Percentiles rank a stretch among this genome's conserved stretches.
phyloP scores from a whole-genome alignment of 2,797 vertebrate species.

The Clarias pachynema region DNA sequence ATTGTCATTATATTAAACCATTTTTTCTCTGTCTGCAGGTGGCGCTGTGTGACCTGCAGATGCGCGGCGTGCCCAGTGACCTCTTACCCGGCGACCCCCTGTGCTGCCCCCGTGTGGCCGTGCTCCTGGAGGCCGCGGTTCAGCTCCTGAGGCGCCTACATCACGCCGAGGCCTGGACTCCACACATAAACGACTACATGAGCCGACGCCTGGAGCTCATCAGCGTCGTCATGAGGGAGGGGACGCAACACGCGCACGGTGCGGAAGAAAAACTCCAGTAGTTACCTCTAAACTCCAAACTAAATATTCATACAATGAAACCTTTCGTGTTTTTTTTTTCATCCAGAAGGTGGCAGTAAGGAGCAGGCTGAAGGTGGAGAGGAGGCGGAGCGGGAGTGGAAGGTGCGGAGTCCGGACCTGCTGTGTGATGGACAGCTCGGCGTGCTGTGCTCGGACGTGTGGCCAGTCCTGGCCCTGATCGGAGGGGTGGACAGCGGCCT shows the following conservation, averaged over 20 bases:
- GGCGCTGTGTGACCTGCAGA: slow-evolving; percentile 78
- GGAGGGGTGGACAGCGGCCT: slow-evolving; percentile 82
- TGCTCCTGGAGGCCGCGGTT: slow-evolving; percentile 77
- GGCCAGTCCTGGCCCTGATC: slow-evolving; percentile 80
- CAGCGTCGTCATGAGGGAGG: slow-evolving; percentile 72
- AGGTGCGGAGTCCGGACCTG: slow-evolving; percentile 54
- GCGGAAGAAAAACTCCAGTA: not conserved
- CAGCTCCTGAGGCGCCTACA: slow-evolving; percentile 77
- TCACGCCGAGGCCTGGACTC: slow-evolving; percentile 74
- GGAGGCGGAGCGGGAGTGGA: slow-evolving; percentile 32
- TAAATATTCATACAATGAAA: too few species aligned
- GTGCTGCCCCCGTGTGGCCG: slow-evolving; percentile 75
- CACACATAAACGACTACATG: slow-evolving; percentile 77
- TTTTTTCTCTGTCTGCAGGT: slow-evolving; percentile 65
- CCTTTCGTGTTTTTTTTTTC: not conserved
- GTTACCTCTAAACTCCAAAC: too few species aligned
- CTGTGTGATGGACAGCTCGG: slow-evolving; percentile 76
- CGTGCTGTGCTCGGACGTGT: slow-evolving; percentile 77
- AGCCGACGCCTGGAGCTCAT: slow-evolving; percentile 76
- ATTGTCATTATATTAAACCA: too few species aligned
- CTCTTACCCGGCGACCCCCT: slow-evolving; percentile 80
- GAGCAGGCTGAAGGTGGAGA: slow-evolving; percentile 56
- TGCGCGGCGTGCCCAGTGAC: slow-evolving; percentile 80
- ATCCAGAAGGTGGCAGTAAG: slow-evolving; percentile 59
- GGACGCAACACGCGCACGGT: slow-evolving; percentile 65